These are phyloP conservation scores for Choloepus didactylus DNA, from an alignment of 2,797 vertebrate genomes.

Conservation along the genomic window DNA sequence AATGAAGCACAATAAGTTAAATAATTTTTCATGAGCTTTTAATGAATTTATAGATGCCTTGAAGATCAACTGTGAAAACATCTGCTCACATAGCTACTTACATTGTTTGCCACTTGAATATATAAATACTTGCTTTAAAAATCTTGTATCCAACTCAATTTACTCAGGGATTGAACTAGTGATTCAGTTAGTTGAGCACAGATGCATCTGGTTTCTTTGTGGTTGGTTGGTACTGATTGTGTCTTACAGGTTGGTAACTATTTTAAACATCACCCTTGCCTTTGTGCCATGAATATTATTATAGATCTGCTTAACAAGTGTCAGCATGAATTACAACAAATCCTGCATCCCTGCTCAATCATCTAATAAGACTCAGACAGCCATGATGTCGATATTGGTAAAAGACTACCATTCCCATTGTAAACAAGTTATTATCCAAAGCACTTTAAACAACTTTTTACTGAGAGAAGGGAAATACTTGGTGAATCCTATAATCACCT, in stretches of 20 bases:
- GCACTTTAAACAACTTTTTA: neutral
- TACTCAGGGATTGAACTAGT: neutral
- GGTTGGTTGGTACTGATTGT: neutral
- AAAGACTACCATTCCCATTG: neutral
- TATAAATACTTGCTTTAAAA: neutral
- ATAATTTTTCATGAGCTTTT: neutral
- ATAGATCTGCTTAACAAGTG: neutral
- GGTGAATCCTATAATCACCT: neutral
- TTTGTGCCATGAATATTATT: neutral
- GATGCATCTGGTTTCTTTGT: neutral
- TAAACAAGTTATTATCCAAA: neutral
- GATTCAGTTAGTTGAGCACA: neutral
- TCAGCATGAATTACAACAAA: neutral
- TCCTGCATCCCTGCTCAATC: neutral
- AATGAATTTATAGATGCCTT: neutral
- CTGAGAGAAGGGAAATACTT: neutral
- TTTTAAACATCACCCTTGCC: neutral
- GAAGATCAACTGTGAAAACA: neutral
- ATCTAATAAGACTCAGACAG: neutral
- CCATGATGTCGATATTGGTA: neutral
- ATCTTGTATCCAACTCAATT: neutral
- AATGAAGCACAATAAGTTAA: neutral
- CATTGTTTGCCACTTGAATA: neutral
- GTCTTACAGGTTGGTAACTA: neutral
- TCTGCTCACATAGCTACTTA: neutral